Conservation (phyloP, 2,888 invertebrate genomes). For the Arrhopalites spinosus region DNA sequence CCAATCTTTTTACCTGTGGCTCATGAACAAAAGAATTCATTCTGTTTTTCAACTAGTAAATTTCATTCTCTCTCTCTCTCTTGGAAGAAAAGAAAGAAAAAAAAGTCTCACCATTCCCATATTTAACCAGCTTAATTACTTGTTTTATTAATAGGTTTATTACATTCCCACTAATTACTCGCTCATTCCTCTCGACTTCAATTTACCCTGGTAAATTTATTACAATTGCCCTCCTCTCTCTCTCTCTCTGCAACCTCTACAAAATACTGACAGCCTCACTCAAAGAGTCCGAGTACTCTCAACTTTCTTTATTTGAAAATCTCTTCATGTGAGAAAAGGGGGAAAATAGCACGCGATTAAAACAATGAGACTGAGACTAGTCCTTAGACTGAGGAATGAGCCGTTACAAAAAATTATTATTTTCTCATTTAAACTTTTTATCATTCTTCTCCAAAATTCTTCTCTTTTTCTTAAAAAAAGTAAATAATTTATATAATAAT, state of each 20-base stretch:
- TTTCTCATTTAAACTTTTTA: too few species aligned
- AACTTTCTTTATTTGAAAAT: too few species aligned
- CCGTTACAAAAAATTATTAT: too few species aligned
- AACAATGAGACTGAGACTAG: too few species aligned
- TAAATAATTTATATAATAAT: too few species aligned
- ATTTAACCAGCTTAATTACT: slow-evolving; percentile 26
- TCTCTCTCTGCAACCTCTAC: neutral
- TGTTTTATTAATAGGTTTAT: slow-evolving; percentile 34
- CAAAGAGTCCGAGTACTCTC: too few species aligned
- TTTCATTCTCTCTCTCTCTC: neutral
- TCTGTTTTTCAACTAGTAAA: slow-evolving; percentile 10
- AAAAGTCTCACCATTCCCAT: slow-evolving; percentile 29
- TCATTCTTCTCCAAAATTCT: too few species aligned
- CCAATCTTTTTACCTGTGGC: slow-evolving; percentile 15
- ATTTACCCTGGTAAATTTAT: slow-evolving; percentile 19
- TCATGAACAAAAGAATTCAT: slow-evolving; percentile 28
- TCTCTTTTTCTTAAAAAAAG: too few species aligned
- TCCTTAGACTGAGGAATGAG: too few species aligned
- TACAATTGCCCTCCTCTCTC: slow-evolving; percentile 4
- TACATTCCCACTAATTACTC: slow-evolving; percentile 30
- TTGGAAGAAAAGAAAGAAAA: neutral
- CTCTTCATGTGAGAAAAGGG: too few species aligned
- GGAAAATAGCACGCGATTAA: too few species aligned
- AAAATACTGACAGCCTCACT: neutral
- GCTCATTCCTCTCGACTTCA: neutral